A percentile compares a stretch with the other conserved stretches of the same genome.
Conservation (phyloP, 2,888 invertebrate species). For the Ceramica pisi region DNA sequence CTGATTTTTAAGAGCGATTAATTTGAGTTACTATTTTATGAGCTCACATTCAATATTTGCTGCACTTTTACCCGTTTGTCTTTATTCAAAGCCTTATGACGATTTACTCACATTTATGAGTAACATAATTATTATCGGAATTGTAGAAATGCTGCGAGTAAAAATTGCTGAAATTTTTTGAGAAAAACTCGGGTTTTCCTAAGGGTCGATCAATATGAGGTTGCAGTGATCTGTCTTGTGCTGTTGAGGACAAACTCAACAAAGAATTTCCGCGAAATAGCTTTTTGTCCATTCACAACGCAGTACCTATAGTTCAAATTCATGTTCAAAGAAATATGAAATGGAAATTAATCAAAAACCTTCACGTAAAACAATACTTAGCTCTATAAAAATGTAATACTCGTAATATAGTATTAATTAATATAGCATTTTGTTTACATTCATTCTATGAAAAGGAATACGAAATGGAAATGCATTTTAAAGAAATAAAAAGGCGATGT, state of each 20-base stretch:
- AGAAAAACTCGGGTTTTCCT: not conserved
- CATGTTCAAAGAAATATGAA: not conserved
- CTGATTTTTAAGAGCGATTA: not conserved
- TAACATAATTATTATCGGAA: not conserved
- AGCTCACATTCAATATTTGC: not conserved
- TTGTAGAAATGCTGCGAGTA: not conserved
- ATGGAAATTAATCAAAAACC: not conserved
- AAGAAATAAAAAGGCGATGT: constrained; percentile 22
- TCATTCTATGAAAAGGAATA: constrained; percentile 9
- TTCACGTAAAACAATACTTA: constrained; percentile 13
- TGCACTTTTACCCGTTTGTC: not conserved
- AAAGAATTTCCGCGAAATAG: not conserved
- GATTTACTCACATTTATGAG: not conserved
- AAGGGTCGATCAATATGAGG: constrained; percentile 11
- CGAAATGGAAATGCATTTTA: constrained; percentile 33
- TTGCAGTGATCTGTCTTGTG: constrained; percentile 11
- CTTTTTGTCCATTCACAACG: not conserved
- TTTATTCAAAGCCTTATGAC: not conserved
- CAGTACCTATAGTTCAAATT: not conserved
- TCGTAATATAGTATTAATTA: no score
- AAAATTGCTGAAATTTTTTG: not conserved
- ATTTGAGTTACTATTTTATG: not conserved
- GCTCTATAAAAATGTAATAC: constrained; percentile 10
- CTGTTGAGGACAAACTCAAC: not conserved
- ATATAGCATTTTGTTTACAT: not conserved